Evolutionary conservation across 1,140 invertebrate species (phyloP).

Genomic region (Bactericera cockerelli): DNA sequence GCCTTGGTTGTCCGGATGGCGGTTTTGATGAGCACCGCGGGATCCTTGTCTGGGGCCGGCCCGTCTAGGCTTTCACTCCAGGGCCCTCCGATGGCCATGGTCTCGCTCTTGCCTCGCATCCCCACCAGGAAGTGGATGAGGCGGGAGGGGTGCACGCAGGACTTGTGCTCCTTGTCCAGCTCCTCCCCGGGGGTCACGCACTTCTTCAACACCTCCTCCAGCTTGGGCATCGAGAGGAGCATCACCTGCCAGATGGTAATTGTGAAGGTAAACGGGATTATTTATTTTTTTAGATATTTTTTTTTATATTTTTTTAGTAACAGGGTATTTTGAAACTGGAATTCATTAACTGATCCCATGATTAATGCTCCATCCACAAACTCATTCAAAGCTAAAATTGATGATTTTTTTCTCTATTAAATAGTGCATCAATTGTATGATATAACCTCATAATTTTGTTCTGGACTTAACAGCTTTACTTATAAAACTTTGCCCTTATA

Average conservation of each 20-base stretch:
- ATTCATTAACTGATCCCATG: no score
- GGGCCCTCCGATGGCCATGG: slow-evolving; percentile 88
- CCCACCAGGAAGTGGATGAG: slow-evolving; percentile 83
- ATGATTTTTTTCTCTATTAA: no score
- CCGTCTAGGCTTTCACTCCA: slow-evolving; percentile 92
- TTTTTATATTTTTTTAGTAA: no score
- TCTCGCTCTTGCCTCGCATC: slow-evolving; percentile 75
- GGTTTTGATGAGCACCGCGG: slow-evolving; percentile 78
- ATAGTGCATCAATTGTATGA: no score
- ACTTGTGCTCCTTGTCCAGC: slow-evolving; percentile 38
- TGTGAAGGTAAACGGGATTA: no score
- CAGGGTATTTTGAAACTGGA: no score
- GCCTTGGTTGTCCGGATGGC: slow-evolving; percentile 83
- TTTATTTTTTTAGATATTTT: no score
- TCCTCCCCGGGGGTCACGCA: slow-evolving; percentile 72
- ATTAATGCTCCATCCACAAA: no score
- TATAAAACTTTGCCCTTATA: no score
- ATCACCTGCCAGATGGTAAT: slow-evolving; percentile 60
- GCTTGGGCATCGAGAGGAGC: slow-evolving; percentile 69
- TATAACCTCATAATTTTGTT: no score
- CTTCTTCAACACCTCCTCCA: slow-evolving; percentile 74
- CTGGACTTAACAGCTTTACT: no score
- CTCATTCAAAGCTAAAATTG: no score
- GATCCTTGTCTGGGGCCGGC: slow-evolving; percentile 69
- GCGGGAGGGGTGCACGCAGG: slow-evolving; percentile 69